phyloP scores from a whole-genome alignment of 2,888 invertebrate genomes.

The Dynastes grantii region DNA sequence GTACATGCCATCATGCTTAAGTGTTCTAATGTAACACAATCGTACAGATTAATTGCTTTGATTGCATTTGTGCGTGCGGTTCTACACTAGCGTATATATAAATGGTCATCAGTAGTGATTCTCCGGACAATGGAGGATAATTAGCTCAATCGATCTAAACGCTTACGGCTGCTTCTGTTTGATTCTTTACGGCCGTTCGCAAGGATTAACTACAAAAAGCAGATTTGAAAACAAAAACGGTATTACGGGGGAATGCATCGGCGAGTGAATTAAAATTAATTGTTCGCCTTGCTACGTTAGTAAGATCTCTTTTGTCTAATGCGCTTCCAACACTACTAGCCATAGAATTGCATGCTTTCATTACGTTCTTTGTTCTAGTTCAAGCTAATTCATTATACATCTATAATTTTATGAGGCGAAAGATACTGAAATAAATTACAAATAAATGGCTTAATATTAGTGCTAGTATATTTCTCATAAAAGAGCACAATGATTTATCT shows the following conservation, averaged over 20 bases:
- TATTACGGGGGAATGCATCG: background rate
- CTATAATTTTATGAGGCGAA: background rate
- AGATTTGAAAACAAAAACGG: background rate
- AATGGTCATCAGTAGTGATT: slow-evolving; percentile 36
- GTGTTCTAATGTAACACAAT: slow-evolving; percentile 38
- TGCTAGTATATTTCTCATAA: no score
- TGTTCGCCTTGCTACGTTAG: background rate
- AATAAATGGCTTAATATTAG: no score
- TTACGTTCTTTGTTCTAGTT: background rate
- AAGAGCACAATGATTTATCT: no score
- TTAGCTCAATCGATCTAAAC: slow-evolving; percentile 37
- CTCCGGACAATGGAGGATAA: slow-evolving; percentile 37
- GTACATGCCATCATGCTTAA: slow-evolving; percentile 14
- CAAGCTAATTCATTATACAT: background rate
- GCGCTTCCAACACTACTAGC: background rate
- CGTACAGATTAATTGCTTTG: slow-evolving; percentile 44
- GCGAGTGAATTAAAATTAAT: background rate
- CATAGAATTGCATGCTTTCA: background rate
- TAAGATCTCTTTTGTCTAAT: background rate
- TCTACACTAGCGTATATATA: slow-evolving; percentile 24
- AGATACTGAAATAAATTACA: background rate
- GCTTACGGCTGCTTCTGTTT: slow-evolving; percentile 4
- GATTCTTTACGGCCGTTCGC: background rate
- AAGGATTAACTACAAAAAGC: background rate
- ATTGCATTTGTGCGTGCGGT: slow-evolving; percentile 45